A percentile compares a stretch with the other conserved stretches of the same genome.
Evolutionary conservation across 1,140 invertebrate genomes (phyloP).

Genomic region (Aphidius ervi): DNA sequence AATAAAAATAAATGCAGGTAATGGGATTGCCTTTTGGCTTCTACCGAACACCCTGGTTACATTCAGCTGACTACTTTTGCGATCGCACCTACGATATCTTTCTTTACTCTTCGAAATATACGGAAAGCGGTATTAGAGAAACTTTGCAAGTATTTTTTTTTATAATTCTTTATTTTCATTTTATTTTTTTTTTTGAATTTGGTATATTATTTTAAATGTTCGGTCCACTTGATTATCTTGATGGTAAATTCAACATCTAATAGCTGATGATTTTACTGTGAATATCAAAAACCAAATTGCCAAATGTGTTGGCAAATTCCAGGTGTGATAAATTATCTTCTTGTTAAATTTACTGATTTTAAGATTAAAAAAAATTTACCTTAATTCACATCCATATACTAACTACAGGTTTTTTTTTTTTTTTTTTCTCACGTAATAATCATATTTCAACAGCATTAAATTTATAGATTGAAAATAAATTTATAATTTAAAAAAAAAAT

Average conservation of each 20-base stretch:
- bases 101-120: not conserved
- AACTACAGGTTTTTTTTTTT: too few species aligned
- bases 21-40: slow-evolving; percentile 1
- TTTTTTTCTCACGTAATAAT: too few species aligned
- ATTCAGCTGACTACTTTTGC: not conserved
- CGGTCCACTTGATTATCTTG: slow-evolving; percentile 17
- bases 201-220: not conserved
- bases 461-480: too few species aligned
- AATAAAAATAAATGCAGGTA: slow-evolving; percentile 2
- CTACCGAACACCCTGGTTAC: not conserved
- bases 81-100: slow-evolving; percentile 23
- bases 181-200: not conserved
- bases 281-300: slow-evolving; percentile 10
- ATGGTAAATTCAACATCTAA: slow-evolving; percentile 27
- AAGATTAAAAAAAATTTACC: too few species aligned
- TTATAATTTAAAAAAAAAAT: too few species aligned
- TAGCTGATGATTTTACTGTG: slow-evolving; percentile 24
- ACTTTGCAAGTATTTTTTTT: not conserved
- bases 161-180: too few species aligned
- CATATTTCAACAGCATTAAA: too few species aligned
- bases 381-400: too few species aligned
- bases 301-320: too few species aligned
- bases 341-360: too few species aligned
- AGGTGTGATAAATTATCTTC: too few species aligned
- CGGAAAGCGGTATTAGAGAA: too few species aligned